Base-by-base conservation (phyloP, 2,113 vertebrate species). In the Orthonyx spaldingii region DNA sequence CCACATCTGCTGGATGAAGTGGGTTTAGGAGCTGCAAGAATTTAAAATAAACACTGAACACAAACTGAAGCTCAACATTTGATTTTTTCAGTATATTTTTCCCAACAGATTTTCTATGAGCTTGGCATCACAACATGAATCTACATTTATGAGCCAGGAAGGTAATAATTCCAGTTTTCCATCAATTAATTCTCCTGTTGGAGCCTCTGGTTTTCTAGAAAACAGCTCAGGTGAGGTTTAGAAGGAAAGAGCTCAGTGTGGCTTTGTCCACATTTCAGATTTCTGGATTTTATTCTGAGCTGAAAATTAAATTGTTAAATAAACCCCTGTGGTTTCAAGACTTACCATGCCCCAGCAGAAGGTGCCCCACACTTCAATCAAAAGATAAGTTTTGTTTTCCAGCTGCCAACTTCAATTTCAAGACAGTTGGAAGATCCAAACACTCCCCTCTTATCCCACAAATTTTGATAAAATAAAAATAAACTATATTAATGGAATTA, bases 311-410 rank as follows among this genome's bases (percentile, higher is more conserved):
- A 64, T 12, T 28, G 10, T n/a, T 79, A 35, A 44, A 50, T 19
- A 33, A 42, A 21, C 39, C 20, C 55, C 78, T 7, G 27, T 8
- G 52, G 57, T 64, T 88, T 68, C 30, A 20, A 35, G 39, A 16
- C 16, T 33, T 18, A 16, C 0, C 4, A 33, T 9, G 18, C 13
- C 21, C 32, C 1, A 3, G 78, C 0, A 2, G 52, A 41, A 87
- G 61, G 21, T 22, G 37, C 17, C 18, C 17, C 60, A 7, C 4
- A 2, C 28, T 75, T 78, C 6, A n/a, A 61, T 14, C 21, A 13
- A 37, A 44, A 46, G 4, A 6, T 14, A 33, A 63, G 52, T 28
- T 44, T 3, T 28, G 7, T 30, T 53, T 46, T 52, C 65, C 56
- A 87, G 69, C 22, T 49, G 32, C 21, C 13, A 46, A 11, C 8